Evolutionary conservation across 2,797 vertebrate genomes (phyloP).

Genomic region (Sebastes matsubarae): DNA sequence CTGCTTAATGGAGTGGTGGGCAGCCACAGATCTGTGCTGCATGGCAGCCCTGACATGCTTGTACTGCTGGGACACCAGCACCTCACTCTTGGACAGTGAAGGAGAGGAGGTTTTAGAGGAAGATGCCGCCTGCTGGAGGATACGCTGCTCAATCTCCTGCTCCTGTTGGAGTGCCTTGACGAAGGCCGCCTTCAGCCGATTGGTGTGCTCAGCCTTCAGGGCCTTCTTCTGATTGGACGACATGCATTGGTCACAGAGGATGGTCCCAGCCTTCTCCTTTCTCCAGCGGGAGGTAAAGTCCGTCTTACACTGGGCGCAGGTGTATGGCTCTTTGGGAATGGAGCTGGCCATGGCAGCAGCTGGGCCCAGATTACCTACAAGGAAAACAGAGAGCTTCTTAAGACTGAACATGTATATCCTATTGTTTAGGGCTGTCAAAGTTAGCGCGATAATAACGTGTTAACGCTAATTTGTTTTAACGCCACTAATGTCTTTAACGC

Average conservation of each 20-base stretch:
- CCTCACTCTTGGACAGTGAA: conserved; percentile 76
- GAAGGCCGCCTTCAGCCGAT: conserved; percentile 95
- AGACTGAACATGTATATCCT: neutral
- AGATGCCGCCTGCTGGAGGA: conserved; percentile 89
- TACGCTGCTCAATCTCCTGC: conserved; percentile 97
- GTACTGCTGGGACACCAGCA: conserved; percentile 82
- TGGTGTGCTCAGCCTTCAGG: conserved; percentile 96
- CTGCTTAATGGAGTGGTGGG: conserved; percentile 72
- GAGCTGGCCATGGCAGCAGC: conserved; percentile 66
- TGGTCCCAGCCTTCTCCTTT: conserved; percentile 91
- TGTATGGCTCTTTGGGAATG: conserved; percentile 90
- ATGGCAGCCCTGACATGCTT: conserved; percentile 81
- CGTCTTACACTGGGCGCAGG: conserved; percentile 96
- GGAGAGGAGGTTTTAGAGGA: conserved; percentile 74
- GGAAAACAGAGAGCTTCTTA: neutral
- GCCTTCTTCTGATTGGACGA: conserved; percentile 97
- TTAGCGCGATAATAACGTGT: too few relatives aligned
- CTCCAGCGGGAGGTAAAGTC: conserved; percentile 99
- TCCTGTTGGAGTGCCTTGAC: conserved; percentile 98
- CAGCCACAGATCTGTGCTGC: conserved; percentile 33
- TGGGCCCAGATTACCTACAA: conserved; percentile 83
- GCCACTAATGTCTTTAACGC: too few relatives aligned
- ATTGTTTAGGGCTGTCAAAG: too few relatives aligned
- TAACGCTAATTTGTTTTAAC: too few relatives aligned
- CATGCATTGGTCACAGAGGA: conserved; percentile 98